These are phyloP conservation scores for Protosalanx chinensis DNA, from an alignment of 2,797 vertebrate species.

Conservation along the genomic window DNA sequence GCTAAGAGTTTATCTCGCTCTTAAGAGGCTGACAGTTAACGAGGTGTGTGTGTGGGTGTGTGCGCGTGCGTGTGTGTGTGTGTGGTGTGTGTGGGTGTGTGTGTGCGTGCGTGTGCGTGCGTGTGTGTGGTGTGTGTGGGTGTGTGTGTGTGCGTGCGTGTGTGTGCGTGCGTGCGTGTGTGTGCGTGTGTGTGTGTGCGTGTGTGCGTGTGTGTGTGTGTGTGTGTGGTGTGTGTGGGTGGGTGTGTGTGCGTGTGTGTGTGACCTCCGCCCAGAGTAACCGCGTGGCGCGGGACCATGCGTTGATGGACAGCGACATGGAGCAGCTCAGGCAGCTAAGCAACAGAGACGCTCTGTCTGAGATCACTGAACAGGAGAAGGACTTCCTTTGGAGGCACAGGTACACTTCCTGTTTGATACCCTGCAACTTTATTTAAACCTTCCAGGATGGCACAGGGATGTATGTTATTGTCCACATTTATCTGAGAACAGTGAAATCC, in stretches of 20 bases:
- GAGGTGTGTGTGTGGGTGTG: too few relatives aligned
- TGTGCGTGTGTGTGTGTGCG: not conserved
- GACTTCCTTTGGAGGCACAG: conserved; percentile 97
- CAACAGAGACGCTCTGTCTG: conserved; percentile 93
- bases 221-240: too few relatives aligned
- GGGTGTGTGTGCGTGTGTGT: not conserved
- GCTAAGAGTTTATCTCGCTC: too few relatives aligned
- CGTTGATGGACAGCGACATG: conserved; percentile 87
- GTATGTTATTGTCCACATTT: not conserved
- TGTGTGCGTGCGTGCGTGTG: too few relatives aligned
- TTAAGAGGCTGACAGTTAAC: not conserved
- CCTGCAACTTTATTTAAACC: not conserved
- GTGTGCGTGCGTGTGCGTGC: too few relatives aligned
- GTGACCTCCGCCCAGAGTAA: conserved; percentile 78
- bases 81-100: not conserved
- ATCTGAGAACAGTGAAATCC: too few relatives aligned
- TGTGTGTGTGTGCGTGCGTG: not conserved
- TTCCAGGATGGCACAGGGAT: not conserved
- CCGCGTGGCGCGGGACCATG: conserved; percentile 90
- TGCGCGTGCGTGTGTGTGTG: too few relatives aligned
- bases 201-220: too few relatives aligned
- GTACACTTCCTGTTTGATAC: conserved; percentile 56
- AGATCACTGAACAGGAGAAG: conserved; percentile 99
- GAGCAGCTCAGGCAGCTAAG: conserved; percentile 91
- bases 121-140: too few relatives aligned